Evolutionary conservation across 2,113 vertebrate species (phyloP).

Genomic region (Stictonetta naevosa): DNA sequence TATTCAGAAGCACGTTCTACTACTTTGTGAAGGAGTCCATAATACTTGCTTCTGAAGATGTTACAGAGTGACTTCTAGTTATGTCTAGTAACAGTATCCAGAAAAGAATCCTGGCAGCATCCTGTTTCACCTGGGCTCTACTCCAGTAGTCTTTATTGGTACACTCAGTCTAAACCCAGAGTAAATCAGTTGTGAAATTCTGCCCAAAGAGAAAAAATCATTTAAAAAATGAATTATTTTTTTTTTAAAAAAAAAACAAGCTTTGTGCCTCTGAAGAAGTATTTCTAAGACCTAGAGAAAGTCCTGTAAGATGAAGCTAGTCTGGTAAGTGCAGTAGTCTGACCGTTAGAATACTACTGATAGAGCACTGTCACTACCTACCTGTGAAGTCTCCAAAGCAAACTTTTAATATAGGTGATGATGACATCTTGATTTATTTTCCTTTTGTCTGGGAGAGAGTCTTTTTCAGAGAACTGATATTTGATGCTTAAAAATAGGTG

Average conservation of each 20-base stretch:
- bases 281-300: neutral
- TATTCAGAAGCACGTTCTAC: neutral
- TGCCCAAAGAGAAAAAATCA: neutral
- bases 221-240: neutral
- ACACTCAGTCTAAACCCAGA: neutral
- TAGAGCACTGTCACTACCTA: neutral
- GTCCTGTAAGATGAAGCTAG: neutral
- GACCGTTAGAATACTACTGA: neutral
- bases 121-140: neutral
- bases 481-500: conserved; percentile 17
- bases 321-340: neutral
- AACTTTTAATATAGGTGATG: neutral
- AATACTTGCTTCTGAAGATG: neutral
- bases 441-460: neutral
- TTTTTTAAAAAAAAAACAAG: neutral
- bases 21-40: neutral
- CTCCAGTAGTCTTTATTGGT: neutral
- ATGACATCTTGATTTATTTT: neutral
- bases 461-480: neutral
- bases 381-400: neutral
- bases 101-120: neutral
- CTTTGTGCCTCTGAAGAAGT: neutral
- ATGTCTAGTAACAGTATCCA: neutral
- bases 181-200: neutral
- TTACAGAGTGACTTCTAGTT: neutral